Base-by-base conservation (phyloP, 2,113 vertebrate species). In the Porphyrio hochstetteri region DNA sequence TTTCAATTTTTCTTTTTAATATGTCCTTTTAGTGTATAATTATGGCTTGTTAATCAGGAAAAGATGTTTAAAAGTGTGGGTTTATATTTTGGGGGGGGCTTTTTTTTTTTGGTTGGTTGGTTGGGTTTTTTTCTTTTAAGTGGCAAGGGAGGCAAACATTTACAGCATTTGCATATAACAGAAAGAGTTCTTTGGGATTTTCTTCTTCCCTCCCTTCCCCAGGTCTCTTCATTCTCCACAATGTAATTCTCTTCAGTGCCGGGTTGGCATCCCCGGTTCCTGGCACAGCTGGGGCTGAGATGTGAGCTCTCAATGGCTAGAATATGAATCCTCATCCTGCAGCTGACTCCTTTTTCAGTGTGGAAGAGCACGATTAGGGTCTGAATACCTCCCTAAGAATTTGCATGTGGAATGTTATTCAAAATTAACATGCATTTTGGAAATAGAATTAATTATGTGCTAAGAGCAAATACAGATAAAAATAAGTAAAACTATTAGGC, bases 381-480 rank as follows among this genome's bases (percentile, higher is more conserved):
- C 35, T 95, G 82, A 87, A 86, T 69, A 60, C 59, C 77, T 63
- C 74, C 50, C 55, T 46, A 44, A 82, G 61, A 75, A 60, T 79
- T 57, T 35, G 48, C 42, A 7, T 19, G 36, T 27, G 52, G 53
- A 79, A 68, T 86, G 55, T 36, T 38, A 77, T 94, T 95, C 80
- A 88, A 56, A 82, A 90, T 80, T 17, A 56, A 93, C 68, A 29
- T 25, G n/a, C 71, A 56, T 95, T 94, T 94, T 72, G 74, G 61
- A 91, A 78, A 56, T 19, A 59, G 82, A 63, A 84, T 77, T 81
- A 78, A 86, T 56, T 44, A 69, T 68, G 69, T 52, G 65, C 52
- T 50, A 13, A 52, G 55, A 76, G 46, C 50, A 85, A 57, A 80
- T 65, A 15, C 56, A 44, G 74, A 63, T 70, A 86, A 81, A 89